phyloP scores from a whole-genome alignment of 2,888 invertebrate genomes.

The Parasteatoda lunata region DNA sequence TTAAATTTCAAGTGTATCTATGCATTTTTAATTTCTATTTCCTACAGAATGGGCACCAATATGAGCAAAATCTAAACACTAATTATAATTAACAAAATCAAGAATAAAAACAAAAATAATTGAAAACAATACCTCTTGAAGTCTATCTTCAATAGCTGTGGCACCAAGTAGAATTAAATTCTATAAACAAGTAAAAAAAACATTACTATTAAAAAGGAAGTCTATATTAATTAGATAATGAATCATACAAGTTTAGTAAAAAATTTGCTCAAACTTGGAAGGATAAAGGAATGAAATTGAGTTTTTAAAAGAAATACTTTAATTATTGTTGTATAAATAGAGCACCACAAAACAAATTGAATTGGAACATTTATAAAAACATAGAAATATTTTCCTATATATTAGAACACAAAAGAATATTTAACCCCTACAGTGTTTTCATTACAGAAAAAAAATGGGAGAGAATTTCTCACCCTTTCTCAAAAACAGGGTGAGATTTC shows the following conservation, averaged over 20 bases:
- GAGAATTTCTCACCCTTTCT: no score
- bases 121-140: conserved; percentile 81
- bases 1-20: no score
- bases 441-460: no score
- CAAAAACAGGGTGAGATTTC: no score
- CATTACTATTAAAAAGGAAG: background rate
- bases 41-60: background rate
- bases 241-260: no score
- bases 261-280: background rate
- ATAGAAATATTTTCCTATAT: no score
- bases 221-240: no score
- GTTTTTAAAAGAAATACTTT: background rate
- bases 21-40: no score
- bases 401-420: background rate
- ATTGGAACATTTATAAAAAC: no score
- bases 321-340: background rate
- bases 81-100: background rate
- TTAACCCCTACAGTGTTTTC: no score
- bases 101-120: no score
- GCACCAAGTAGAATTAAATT: conserved; percentile 92
- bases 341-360: no score
- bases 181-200: conserved; percentile 31
- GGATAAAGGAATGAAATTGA: background rate
- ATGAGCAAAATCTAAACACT: background rate
- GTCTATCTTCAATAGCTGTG: conserved; percentile 97